Base-by-base conservation (phyloP, 2,888 invertebrate genomes). In the Morinoia aosen region DNA sequence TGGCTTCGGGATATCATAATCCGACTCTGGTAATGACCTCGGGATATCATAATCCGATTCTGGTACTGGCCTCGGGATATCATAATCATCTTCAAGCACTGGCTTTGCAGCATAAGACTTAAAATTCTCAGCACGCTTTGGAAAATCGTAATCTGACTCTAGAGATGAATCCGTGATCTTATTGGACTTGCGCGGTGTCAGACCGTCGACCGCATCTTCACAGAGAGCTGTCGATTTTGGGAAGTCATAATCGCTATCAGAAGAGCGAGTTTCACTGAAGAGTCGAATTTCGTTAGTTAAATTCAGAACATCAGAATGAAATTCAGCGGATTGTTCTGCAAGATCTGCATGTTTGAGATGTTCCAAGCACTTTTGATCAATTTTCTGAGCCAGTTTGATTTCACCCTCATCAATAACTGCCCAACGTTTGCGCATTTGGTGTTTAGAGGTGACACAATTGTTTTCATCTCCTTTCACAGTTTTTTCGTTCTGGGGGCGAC, bases 161-260 rank as follows among this genome's bases (percentile, higher is more conserved):
- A 16, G 19, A 16, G 91, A 48, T 48, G 91, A 91, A 10, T 48
- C 39, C 7, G 48, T n/a, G 91, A 48, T 8, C 19, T 10, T 91
- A 14, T 91, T 39, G 14, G 33, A 33, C n/a, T 33, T 19, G 10
- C 4, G 12, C 11, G 12, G 33, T 40, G 91, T 91, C 91, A 7
- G 25, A 39, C 39, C 11, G 33, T 33, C n/a, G 88, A 39, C 33
- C 12, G 33, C 88, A 19, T 88, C 39, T 39, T 88, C n/a, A 88
- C n/a, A 33, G 39, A 2, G 33, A 33, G 33, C 39, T 39, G 88
- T 88, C 39, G 88, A 88, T n/a, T 88, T 88, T 25, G 88, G 88
- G 33, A 88, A 88, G 88, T 88, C 88, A 39, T 88, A 88, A 88
- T 88, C 88, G 88, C n/a, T 39, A 88, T 19, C n/a, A 33, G 88